Conservation (phyloP, 2,888 invertebrate species). For the Listrodromus nycthemerus region DNA sequence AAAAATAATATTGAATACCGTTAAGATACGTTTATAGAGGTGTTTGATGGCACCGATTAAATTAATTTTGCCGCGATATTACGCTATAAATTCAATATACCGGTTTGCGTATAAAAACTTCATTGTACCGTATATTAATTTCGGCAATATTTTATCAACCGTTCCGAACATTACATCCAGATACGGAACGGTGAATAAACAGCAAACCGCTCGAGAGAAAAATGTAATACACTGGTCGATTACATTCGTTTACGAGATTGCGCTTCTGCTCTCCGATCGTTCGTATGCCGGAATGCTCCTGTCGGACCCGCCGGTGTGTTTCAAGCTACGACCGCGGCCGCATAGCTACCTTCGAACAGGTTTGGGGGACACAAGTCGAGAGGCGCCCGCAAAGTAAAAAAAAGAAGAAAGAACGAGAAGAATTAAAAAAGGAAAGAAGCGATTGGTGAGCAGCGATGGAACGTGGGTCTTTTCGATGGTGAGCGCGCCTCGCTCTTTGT, state of each 20-base stretch:
- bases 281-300: conserved; percentile 41
- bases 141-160: background rate
- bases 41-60: background rate
- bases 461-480: conserved; percentile 32
- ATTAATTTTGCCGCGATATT: background rate
- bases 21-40: background rate
- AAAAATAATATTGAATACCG: background rate
- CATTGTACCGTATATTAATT: background rate
- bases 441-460: conserved; percentile 25
- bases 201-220: background rate
- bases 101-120: background rate
- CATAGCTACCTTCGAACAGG: conserved; percentile 64
- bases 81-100: background rate
- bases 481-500: conserved; percentile 37
- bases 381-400: conserved; percentile 63
- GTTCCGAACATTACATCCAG: background rate
- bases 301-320: conserved; percentile 46
- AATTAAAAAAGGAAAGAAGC: conserved; percentile 14
- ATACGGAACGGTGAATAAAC: background rate
- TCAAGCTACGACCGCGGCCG: conserved; percentile 51
- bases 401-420: conserved; percentile 23
- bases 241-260: conserved; percentile 45
- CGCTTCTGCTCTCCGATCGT: conserved; percentile 41
- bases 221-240: conserved; percentile 21
- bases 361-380: conserved; percentile 62